These are phyloP conservation scores for Dicrurus megarhynchus DNA, from an alignment of 2,113 vertebrate genomes.

Conservation along the genomic window DNA sequence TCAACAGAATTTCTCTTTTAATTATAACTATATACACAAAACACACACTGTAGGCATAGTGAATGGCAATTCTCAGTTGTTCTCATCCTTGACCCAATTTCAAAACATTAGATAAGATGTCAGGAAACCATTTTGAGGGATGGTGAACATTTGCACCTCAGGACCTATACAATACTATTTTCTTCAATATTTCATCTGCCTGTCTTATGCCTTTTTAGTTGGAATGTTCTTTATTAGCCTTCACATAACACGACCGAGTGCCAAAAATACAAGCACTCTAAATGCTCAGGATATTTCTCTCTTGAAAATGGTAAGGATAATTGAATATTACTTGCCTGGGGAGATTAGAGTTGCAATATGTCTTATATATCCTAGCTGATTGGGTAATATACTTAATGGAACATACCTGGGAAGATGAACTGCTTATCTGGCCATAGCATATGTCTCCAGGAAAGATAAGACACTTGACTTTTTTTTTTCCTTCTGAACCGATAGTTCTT, in stretches of 20 bases:
- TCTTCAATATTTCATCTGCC: conserved; percentile 36
- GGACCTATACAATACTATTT: not conserved
- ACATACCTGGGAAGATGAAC: conserved; percentile 39
- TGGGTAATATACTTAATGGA: conserved; percentile 46
- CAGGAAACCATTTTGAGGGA: conserved; percentile 5
- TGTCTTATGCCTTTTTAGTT: not conserved
- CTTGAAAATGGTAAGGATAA: conserved; percentile 44
- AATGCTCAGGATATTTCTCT: not conserved
- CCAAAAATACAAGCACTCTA: not conserved
- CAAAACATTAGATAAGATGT: conserved; percentile 2
- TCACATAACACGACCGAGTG: not conserved
- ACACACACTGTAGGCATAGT: not conserved
- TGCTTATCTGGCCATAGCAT: conserved; percentile 8
- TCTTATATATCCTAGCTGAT: conserved; percentile 17
- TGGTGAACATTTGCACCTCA: not conserved
- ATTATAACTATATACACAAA: not conserved
- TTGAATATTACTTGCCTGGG: conserved; percentile 24
- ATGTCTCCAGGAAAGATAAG: conserved; percentile 16
- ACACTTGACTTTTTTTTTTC: not conserved
- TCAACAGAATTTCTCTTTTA: not conserved
- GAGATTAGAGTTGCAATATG: conserved; percentile 6
- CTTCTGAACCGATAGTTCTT: not conserved
- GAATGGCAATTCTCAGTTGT: not conserved
- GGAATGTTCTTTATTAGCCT: conserved; percentile 11
- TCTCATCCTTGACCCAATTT: conserved; percentile 25